Conservation (phyloP, 1,140 invertebrate genomes). For the Brachionus paranguensis region DNA sequence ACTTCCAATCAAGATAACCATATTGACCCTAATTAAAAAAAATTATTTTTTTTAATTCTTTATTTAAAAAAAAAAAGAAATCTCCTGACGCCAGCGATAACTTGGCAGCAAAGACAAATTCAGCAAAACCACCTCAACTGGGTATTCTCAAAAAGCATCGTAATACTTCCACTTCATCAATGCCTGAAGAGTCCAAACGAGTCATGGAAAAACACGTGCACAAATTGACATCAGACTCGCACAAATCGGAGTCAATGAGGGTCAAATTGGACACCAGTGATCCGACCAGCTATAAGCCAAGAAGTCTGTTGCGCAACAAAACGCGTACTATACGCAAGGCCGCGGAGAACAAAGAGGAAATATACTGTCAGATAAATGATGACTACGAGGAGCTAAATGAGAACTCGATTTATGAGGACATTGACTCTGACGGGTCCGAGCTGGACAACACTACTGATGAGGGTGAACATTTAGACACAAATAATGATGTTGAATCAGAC, state of each 20-base stretch:
- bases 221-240: background rate
- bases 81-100: background rate
- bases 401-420: conserved; percentile 19
- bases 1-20: background rate
- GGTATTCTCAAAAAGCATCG: background rate
- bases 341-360: conserved; percentile 9
- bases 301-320: background rate
- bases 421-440: background rate
- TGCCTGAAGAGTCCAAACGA: background rate
- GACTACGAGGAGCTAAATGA: background rate
- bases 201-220: background rate
- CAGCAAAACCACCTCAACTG: background rate
- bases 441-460: background rate
- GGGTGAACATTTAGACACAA: background rate
- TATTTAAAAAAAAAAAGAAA: background rate
- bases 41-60: background rate
- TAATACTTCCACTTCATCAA: conserved; percentile 6
- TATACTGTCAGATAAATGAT: conserved; percentile 28
- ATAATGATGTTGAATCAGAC: background rate
- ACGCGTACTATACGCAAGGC: background rate
- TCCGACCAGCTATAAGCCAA: background rate
- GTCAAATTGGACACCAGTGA: background rate
- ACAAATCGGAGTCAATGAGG: background rate
- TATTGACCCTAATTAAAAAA: background rate
- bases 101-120: background rate